phyloP scores from a whole-genome alignment of 2,797 vertebrate species.

The Chrosomus eos region DNA sequence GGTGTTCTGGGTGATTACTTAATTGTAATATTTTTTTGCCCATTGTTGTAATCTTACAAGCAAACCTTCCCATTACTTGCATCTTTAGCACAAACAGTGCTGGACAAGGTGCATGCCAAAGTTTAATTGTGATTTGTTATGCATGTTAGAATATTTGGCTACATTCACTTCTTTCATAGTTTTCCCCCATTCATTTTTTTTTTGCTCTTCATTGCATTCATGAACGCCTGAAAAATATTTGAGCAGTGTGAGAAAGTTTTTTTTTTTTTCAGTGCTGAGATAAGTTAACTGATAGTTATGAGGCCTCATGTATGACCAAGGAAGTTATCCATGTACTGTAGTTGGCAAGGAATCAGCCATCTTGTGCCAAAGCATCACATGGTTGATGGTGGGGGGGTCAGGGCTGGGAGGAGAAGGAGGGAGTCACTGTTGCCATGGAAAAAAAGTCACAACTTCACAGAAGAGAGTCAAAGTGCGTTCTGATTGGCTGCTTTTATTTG shows the following conservation, averaged over 20 bases:
- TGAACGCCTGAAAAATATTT: not conserved
- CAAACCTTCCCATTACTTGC: not conserved
- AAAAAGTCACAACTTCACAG: conserved; percentile 51
- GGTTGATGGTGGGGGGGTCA: not conserved
- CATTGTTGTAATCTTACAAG: not conserved
- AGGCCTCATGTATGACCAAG: conserved; percentile 28
- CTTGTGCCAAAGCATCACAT: conserved; percentile 65
- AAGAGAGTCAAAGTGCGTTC: conserved; percentile 26
- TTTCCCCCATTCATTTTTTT: not conserved
- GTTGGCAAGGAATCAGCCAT: conserved; percentile 57
- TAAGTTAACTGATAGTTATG: not conserved
- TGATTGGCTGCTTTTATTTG: conserved; percentile 59
- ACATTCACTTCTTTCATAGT: not conserved
- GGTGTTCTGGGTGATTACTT: no score
- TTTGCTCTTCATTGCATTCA: not conserved
- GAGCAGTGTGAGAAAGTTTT: not conserved
- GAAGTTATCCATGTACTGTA: conserved; percentile 45
- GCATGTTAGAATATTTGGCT: not conserved
- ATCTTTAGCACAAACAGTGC: not conserved
- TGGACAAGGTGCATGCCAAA: not conserved
- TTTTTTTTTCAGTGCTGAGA: not conserved
- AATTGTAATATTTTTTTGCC: not conserved
- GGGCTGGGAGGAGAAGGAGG: conserved; percentile 48
- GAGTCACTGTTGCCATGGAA: conserved; percentile 50
- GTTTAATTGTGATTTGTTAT: not conserved